These are phyloP conservation scores for Horisme vitalbata DNA, from an alignment of 2,888 invertebrate genomes.

Conservation along the genomic window DNA sequence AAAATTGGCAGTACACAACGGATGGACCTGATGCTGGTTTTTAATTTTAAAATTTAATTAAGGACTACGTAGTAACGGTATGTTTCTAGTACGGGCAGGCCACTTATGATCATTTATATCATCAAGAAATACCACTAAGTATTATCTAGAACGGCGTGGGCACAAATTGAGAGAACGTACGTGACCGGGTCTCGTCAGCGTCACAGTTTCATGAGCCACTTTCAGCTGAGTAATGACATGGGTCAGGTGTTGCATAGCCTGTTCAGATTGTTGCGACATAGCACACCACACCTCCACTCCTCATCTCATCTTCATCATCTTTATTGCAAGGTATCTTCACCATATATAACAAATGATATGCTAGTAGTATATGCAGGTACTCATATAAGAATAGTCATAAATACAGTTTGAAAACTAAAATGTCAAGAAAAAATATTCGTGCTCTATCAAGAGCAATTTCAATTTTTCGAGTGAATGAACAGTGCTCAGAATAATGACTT, in stretches of 20 bases:
- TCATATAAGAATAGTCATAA: too few relatives aligned
- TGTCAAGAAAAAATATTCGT: too few relatives aligned
- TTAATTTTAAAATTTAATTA: background rate
- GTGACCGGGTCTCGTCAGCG: conserved; percentile 63
- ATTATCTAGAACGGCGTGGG: conserved; percentile 37
- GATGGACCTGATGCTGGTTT: too few relatives aligned
- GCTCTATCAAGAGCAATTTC: conserved; percentile 6
- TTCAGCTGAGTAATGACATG: conserved; percentile 63
- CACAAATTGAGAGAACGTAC: conserved; percentile 56
- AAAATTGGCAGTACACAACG: too few relatives aligned
- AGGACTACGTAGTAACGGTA: conserved; percentile 3
- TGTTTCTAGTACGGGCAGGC: conserved; percentile 21
- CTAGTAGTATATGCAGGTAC: too few relatives aligned
- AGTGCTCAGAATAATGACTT: conserved; percentile 24
- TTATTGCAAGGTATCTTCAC: too few relatives aligned
- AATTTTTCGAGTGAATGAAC: conserved; percentile 26
- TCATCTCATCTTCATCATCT: too few relatives aligned
- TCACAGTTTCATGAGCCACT: conserved; percentile 66
- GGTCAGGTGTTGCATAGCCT: conserved; percentile 46
- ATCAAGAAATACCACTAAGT: conserved; percentile 43
- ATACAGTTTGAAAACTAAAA: too few relatives aligned
- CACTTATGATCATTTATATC: conserved; percentile 24
- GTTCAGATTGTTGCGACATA: conserved; percentile 40
- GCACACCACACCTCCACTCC: conserved; percentile 34
- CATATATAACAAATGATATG: too few relatives aligned